Conservation (phyloP, 2,797 vertebrate species). For the Sebastes reedi region DNA sequence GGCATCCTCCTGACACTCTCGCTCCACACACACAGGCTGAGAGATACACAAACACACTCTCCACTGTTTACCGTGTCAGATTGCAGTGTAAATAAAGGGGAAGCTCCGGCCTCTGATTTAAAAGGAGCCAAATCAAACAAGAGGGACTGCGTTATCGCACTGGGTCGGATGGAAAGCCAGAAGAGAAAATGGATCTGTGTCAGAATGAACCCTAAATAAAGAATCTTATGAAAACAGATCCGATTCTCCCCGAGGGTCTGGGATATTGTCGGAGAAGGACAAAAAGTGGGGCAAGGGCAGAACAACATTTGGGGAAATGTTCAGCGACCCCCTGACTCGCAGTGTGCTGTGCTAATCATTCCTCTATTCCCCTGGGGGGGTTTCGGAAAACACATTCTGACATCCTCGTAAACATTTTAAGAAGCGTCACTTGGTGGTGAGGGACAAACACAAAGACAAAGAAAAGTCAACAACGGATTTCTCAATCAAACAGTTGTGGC, state of each 20-base stretch:
- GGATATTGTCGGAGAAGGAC: slow-evolving; percentile 15
- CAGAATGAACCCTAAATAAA: slow-evolving; percentile 56
- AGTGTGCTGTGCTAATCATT: slow-evolving; percentile 60
- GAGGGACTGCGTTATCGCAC: slow-evolving; percentile 61
- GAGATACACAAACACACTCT: slow-evolving; percentile 64
- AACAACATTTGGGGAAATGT: slow-evolving; percentile 60
- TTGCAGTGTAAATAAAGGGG: slow-evolving; percentile 75
- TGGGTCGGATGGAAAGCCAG: slow-evolving; percentile 48
- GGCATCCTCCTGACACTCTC: slow-evolving; percentile 70
- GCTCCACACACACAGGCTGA: slow-evolving; percentile 40
- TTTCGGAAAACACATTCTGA: slow-evolving; percentile 64
- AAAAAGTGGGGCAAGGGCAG: slow-evolving; percentile 25
- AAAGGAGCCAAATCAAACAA: slow-evolving; percentile 81
- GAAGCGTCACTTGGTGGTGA: slow-evolving; percentile 50
- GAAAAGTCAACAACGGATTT: neutral
- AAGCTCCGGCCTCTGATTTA: slow-evolving; percentile 66
- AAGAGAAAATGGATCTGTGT: slow-evolving; percentile 55
- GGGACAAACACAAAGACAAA: slow-evolving; percentile 49
- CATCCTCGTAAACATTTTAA: slow-evolving; percentile 76
- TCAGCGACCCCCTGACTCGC: slow-evolving; percentile 40
- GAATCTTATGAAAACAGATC: slow-evolving; percentile 54
- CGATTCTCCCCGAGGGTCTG: slow-evolving; percentile 17
- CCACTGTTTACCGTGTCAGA: slow-evolving; percentile 71
- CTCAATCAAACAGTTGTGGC: slow-evolving; percentile 1
- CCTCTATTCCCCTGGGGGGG: slow-evolving; percentile 41